Conservation (phyloP, 2,888 invertebrate species). For the Junonia oenone region DNA sequence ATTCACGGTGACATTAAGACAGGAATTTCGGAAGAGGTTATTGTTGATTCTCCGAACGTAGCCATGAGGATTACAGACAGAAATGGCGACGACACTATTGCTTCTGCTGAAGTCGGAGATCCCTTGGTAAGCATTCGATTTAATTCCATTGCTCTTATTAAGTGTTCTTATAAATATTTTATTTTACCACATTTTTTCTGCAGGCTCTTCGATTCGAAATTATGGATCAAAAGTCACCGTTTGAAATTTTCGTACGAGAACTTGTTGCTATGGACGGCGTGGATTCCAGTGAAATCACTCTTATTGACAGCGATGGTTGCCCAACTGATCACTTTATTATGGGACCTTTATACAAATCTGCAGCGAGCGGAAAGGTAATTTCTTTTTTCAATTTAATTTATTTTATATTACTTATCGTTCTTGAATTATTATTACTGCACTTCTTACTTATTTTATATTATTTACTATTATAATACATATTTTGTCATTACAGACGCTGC, state of each 20-base stretch:
- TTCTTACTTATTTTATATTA: too few relatives aligned
- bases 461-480: too few relatives aligned
- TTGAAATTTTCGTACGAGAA: conserved; percentile 96
- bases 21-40: conserved; percentile 92
- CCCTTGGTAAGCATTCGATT: conserved; percentile 79
- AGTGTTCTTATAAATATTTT: not conserved
- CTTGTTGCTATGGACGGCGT: conserved; percentile 96
- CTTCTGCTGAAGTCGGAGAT: conserved; percentile 94
- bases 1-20: conserved; percentile 93
- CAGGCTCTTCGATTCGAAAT: conserved; percentile 93
- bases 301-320: conserved; percentile 94
- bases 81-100: conserved; percentile 89
- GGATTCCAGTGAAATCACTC: conserved; percentile 93
- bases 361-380: conserved; percentile 86
- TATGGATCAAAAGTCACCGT: conserved; percentile 94
- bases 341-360: conserved; percentile 93
- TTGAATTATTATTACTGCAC: too few relatives aligned
- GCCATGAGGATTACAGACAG: conserved; percentile 95
- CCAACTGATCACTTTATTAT: conserved; percentile 96
- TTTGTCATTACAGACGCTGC: conserved; percentile 81
- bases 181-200: conserved; percentile 44
- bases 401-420: too few relatives aligned
- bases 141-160: not conserved
- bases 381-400: too few relatives aligned
- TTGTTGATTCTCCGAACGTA: conserved; percentile 96